Conservation (phyloP, 2,888 invertebrate genomes). For the Nomada hirtipes region DNA sequence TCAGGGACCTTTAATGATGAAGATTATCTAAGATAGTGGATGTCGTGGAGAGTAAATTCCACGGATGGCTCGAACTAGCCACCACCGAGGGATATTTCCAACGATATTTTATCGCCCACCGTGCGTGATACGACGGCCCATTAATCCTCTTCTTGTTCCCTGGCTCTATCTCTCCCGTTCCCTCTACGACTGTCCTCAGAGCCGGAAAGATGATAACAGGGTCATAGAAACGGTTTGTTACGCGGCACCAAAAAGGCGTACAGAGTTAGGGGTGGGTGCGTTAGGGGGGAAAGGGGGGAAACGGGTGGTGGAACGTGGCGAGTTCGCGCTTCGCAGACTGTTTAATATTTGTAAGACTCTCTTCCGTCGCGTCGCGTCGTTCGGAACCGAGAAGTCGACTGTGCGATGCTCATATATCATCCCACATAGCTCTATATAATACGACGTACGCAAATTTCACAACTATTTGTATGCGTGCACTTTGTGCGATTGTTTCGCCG, state of each 20-base stretch:
- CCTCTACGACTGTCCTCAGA: conserved; percentile 70
- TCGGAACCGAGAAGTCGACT: conserved; percentile 27
- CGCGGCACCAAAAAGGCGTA: conserved; percentile 55
- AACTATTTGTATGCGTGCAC: conserved; percentile 2
- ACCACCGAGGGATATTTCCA: conserved; percentile 66
- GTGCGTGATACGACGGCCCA: conserved; percentile 78
- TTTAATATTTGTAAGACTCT: conserved; percentile 51
- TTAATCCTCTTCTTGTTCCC: conserved; percentile 77
- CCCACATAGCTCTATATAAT: conserved; percentile 47
- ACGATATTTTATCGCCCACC: conserved; percentile 77
- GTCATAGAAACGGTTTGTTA: conserved; percentile 75
- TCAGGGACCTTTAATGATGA: conserved; percentile 66
- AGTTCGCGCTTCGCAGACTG: not conserved
- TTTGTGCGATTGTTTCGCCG: not conserved
- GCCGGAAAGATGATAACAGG: conserved; percentile 77
- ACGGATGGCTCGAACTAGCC: conserved; percentile 59
- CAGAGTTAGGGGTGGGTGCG: conserved; percentile 4
- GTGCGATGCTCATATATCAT: conserved; percentile 48
- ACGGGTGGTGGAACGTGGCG: not conserved
- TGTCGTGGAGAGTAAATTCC: conserved; percentile 67
- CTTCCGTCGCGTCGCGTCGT: not conserved
- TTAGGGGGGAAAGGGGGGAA: not conserved
- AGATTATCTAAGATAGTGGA: conserved; percentile 73
- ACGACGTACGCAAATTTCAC: conserved; percentile 31
- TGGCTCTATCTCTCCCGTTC: conserved; percentile 57